Percentiles rank a stretch among this genome's conserved stretches.
phyloP scores from a whole-genome alignment of 2,797 vertebrate species.

The Coendou prehensilis region DNA sequence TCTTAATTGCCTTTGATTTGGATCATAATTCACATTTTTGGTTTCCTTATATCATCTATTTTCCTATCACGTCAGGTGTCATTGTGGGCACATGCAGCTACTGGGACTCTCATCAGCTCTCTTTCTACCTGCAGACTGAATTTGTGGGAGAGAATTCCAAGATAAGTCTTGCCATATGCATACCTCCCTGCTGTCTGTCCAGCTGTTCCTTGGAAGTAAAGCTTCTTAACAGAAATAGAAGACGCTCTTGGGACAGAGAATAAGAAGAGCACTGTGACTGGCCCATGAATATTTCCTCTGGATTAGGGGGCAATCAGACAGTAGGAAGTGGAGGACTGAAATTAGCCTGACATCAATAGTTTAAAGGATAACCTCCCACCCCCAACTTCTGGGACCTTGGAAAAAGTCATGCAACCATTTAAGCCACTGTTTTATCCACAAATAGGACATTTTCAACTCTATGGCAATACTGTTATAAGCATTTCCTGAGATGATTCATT shows the following conservation, averaged over 20 bases:
- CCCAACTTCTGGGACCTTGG: background rate
- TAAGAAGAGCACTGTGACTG: too few species aligned
- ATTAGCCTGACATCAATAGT: accelerated
- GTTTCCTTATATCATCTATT: background rate
- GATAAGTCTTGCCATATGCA: too few species aligned
- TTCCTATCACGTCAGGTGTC: background rate
- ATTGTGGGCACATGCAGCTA: background rate
- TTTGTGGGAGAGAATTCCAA: background rate
- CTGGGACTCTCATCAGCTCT: too few species aligned
- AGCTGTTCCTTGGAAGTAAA: background rate
- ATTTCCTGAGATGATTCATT: background rate
- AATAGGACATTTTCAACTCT: background rate
- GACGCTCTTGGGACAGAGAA: background rate
- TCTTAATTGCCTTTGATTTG: background rate
- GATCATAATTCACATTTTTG: background rate
- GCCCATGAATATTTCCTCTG: background rate
- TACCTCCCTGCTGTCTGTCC: background rate
- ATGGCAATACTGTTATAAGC: background rate
- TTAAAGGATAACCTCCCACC: too few species aligned
- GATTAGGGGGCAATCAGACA: accelerated
- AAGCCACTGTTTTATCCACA: background rate
- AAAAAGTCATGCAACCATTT: too few species aligned
- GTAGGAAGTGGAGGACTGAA: accelerated
- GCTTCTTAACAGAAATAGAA: background rate
- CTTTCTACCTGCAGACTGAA: background rate